Evolutionary conservation across 2,113 vertebrate genomes (phyloP).

Genomic region (Alosa alosa): DNA sequence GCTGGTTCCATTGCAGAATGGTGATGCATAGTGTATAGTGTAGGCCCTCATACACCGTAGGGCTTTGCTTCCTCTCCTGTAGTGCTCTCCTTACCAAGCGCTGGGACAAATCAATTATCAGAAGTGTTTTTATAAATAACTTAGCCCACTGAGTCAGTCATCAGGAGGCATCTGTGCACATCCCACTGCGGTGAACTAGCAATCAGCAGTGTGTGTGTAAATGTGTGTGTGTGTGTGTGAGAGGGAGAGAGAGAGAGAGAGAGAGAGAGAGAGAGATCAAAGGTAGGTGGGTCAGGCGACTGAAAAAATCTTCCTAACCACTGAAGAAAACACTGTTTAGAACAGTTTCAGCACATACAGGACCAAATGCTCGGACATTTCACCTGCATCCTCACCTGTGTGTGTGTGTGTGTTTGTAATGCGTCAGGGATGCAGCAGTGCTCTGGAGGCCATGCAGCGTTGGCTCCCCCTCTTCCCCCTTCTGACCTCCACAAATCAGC

Average conservation of each 20-base stretch:
- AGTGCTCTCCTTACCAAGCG: background rate
- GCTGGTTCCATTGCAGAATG: background rate
- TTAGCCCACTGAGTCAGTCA: background rate
- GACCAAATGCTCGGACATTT: too few relatives aligned
- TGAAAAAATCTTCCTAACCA: too few relatives aligned
- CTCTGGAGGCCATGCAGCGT: background rate
- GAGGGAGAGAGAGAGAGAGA: background rate
- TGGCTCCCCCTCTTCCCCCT: background rate
- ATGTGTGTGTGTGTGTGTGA: constrained; percentile 18
- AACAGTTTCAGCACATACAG: too few relatives aligned
- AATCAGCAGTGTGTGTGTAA: background rate
- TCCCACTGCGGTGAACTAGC: background rate
- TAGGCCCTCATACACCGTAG: background rate
- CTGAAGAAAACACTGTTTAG: too few relatives aligned
- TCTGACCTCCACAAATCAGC: background rate
- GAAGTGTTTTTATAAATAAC: background rate
- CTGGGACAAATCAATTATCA: background rate
- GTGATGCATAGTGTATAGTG: background rate
- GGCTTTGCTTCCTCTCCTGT: background rate
- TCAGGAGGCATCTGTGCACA: background rate
- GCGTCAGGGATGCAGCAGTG: background rate
- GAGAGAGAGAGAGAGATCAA: background rate
- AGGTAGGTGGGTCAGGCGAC: background rate
- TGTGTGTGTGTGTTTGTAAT: background rate
- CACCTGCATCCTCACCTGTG: too few relatives aligned